Evolutionary conservation across 2,888 invertebrate genomes (phyloP).

Genomic region (Strigamia transsilvanica): DNA sequence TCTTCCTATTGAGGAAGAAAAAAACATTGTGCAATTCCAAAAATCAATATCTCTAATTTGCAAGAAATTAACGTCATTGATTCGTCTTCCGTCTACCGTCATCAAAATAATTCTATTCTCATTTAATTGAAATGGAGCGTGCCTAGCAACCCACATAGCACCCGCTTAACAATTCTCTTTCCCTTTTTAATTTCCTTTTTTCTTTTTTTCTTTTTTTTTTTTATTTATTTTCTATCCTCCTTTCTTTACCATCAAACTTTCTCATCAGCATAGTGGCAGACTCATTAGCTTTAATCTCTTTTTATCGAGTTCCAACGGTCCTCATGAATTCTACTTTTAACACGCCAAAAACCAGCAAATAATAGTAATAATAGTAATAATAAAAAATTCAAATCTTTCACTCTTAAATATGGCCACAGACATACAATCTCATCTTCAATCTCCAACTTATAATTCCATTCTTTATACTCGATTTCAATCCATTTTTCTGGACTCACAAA

Average conservation of each 20-base stretch:
- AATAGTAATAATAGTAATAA: neutral
- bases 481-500: too few species aligned
- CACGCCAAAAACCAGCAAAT: slow-evolving; percentile 1
- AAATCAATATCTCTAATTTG: neutral
- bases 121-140: slow-evolving; percentile 36
- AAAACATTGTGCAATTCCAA: too few species aligned
- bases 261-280: slow-evolving; percentile 39
- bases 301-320: slow-evolving; percentile 26
- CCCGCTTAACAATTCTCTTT: neutral
- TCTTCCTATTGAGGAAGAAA: too few species aligned
- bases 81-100: slow-evolving; percentile 13
- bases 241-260: slow-evolving; percentile 36
- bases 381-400: slow-evolving; percentile 4
- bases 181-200: slow-evolving; percentile 37
- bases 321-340: slow-evolving; percentile 28
- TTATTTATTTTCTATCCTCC: neutral
- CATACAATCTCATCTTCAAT: slow-evolving; percentile 23
- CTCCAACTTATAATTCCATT: slow-evolving; percentile 8
- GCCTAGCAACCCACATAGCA: slow-evolving; percentile 17
- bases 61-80: slow-evolving; percentile 37
- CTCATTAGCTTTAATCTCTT: slow-evolving; percentile 23
- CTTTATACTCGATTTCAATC: neutral
- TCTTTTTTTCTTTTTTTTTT: too few species aligned
- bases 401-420: neutral
- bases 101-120: slow-evolving; percentile 25